Conservation (phyloP, 2,888 invertebrate species). For the Bhutanitis thaidina region DNA sequence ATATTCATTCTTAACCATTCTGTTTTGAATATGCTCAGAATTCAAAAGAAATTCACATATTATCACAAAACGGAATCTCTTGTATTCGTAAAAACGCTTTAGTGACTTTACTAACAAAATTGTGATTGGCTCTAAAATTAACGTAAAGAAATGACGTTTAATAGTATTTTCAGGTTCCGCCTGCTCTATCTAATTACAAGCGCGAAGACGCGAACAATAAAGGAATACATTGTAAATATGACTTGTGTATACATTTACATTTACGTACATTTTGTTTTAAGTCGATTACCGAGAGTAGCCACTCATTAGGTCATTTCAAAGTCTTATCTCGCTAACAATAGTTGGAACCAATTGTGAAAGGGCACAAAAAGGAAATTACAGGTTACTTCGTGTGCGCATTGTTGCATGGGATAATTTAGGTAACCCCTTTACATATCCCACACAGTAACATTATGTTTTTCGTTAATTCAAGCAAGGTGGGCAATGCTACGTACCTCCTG, state of each 20-base stretch:
- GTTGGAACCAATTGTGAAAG: constrained; percentile 40
- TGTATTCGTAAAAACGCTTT: too few species aligned
- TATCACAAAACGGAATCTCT: too few species aligned
- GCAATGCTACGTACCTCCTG: neutral
- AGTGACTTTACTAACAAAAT: too few species aligned
- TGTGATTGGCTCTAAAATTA: too few species aligned
- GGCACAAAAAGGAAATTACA: constrained; percentile 61
- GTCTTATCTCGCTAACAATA: constrained; percentile 31
- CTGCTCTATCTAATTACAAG: too few species aligned
- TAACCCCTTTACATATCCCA: constrained; percentile 47
- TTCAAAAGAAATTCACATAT: too few species aligned
- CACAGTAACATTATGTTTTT: constrained; percentile 19
- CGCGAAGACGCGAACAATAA: neutral
- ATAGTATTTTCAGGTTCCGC: too few species aligned
- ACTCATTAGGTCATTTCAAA: constrained; percentile 37
- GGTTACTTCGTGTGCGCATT: constrained; percentile 46
- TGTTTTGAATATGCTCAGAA: too few species aligned
- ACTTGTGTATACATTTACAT: neutral
- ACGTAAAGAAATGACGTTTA: too few species aligned
- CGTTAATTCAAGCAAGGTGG: constrained; percentile 20
- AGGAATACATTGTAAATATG: neutral
- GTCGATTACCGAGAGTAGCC: constrained; percentile 16
- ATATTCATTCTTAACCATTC: too few species aligned
- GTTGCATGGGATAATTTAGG: constrained; percentile 56
- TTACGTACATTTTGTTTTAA: neutral